Conservation (phyloP, 2,797 vertebrate genomes). For the Sarcoramphus papa region DNA sequence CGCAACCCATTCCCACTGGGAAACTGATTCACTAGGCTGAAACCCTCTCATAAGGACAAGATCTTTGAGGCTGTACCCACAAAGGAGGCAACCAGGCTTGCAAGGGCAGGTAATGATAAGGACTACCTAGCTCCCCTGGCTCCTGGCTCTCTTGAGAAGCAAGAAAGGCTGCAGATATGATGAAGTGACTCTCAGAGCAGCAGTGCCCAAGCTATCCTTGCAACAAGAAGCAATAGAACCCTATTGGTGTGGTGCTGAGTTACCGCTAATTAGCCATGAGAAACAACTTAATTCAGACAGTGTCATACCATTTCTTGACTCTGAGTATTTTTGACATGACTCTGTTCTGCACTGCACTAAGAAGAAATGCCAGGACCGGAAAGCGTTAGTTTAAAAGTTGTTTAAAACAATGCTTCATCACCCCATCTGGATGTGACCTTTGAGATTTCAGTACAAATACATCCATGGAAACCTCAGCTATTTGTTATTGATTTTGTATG, state of each 20-base stretch:
- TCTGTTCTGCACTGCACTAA: neutral
- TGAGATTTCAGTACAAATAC: neutral
- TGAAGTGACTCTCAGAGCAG: neutral
- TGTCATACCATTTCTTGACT: neutral
- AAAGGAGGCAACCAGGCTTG: neutral
- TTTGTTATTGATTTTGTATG: neutral
- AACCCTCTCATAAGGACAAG: neutral
- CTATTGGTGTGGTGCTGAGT: neutral
- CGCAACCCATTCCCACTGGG: neutral
- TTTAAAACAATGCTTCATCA: neutral
- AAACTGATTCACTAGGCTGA: neutral
- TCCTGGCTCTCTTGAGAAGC: neutral
- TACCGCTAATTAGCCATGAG: neutral
- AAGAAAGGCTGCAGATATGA: neutral
- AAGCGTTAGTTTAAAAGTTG: neutral
- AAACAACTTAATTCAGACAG: neutral
- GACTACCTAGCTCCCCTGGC: neutral
- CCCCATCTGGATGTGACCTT: neutral
- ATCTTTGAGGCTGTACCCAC: neutral
- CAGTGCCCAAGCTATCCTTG: neutral
- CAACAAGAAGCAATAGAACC: neutral
- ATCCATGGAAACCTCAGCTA: neutral
- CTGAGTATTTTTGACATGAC: neutral
- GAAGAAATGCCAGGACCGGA: neutral
- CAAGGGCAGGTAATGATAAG: neutral